Conservation (phyloP, 1,140 invertebrate genomes). For the Cydia splendana region DNA sequence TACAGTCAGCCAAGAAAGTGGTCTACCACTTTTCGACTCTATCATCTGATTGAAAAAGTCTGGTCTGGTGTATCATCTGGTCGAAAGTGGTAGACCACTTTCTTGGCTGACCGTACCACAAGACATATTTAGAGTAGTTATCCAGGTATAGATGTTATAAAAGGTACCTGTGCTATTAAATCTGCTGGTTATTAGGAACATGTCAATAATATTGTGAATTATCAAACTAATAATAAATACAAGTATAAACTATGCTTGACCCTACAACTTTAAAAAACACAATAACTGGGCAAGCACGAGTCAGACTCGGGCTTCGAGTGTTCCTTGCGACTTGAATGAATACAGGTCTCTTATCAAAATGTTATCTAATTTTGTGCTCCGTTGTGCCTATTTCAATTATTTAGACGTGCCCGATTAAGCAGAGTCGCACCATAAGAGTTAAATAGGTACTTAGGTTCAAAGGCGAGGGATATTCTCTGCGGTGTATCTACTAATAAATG, state of each 20-base stretch:
- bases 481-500: not conserved
- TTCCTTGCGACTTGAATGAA: not conserved
- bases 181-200: not conserved
- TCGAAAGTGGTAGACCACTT: no score
- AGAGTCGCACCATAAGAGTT: not conserved
- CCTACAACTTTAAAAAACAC: not conserved
- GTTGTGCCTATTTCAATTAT: no score
- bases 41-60: no score
- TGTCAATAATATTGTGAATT: not conserved
- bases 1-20: no score
- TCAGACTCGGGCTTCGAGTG: not conserved
- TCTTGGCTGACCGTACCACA: no score
- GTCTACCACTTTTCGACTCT: no score
- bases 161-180: not conserved
- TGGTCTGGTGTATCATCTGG: no score
- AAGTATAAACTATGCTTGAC: not conserved
- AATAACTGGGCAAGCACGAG: not conserved
- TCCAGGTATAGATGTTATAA: not conserved
- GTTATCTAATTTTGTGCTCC: not conserved
- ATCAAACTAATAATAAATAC: slow-evolving; percentile 18
- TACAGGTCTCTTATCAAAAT: not conserved
- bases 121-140: no score
- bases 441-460: not conserved
- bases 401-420: not conserved
- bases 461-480: not conserved